Base-by-base conservation (phyloP, 2,888 invertebrate genomes). In the Drosophila mimetica region DNA sequence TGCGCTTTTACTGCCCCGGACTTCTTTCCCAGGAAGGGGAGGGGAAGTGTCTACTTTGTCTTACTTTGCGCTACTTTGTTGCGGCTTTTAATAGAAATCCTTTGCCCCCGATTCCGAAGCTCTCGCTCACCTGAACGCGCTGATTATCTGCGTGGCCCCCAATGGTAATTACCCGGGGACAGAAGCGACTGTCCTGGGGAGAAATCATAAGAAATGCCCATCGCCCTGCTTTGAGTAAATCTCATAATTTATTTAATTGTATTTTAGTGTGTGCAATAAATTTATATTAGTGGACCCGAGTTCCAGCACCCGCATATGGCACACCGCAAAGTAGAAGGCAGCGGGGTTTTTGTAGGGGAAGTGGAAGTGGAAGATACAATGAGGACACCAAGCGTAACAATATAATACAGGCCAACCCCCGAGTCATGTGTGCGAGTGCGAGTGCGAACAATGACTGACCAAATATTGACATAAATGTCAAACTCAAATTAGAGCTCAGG, bases 391-490 rank as follows among this genome's bases (percentile, higher is more conserved):
- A 76, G 75, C 75, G 86, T 81, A 82, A 87, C 83, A 87, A 84
- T 85, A 84, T 81, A 87, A 83, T 87, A 83, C 77, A 73, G 52
- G 41, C 57, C 64, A 36, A 39, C 41, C 22, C 30, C 9, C 9
- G 16, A 13, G 36, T 11, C 16, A 46, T 46, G 46, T 28, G 46
- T 58, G 61, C 46, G 54, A 58, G 46, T 48, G 57, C 13, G 52
- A 51, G 78, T 74, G 76, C 74, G 83, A 80, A 85, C 86, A 88
- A 88, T 88, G 85, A 88, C 81, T 88, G 86, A 77, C 88, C 86
- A 88, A 88, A 88, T 88, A 88, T 88, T 88, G 87, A 88, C 88
- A 88, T 88, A 86, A 88, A 81, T 88, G 87, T 88, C 87, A 88
- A 88, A 86, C 86, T 88, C 81, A 81, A 87, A 87, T 88, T 87